Percentiles rank a stretch among this genome's conserved stretches.
Evolutionary conservation across 1,140 invertebrate genomes (phyloP).

Genomic region (Pectinophora gossypiella): DNA sequence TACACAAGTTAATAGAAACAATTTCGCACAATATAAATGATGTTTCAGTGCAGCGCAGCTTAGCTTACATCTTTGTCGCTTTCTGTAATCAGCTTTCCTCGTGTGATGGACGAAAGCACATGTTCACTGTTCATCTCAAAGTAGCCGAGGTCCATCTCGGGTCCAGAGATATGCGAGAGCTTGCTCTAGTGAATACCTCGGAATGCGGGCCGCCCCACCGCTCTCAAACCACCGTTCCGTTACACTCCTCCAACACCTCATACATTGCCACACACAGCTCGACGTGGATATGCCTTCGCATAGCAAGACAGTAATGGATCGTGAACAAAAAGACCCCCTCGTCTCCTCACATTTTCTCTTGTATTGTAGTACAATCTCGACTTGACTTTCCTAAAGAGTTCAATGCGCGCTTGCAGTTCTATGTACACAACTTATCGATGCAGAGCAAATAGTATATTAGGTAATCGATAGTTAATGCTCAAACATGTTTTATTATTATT

Average conservation of each 20-base stretch:
- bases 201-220: not conserved
- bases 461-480: not conserved
- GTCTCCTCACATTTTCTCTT: no score
- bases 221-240: not conserved
- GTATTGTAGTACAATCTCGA: slow-evolving; percentile 1
- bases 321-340: no score
- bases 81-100: no score
- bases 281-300: no score
- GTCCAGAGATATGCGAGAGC: not conserved
- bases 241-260: not conserved
- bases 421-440: slow-evolving; percentile 19
- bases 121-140: not conserved
- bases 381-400: slow-evolving; percentile 61
- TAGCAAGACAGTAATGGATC: no score
- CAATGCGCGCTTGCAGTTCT: slow-evolving; percentile 47
- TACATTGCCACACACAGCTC: not conserved
- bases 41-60: no score
- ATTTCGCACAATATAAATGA: no score
- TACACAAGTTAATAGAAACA: no score
- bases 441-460: slow-evolving; percentile 15
- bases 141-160: not conserved
- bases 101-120: no score
- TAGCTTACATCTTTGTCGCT: no score
- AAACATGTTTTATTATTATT: no score
- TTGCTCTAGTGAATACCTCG: not conserved